A percentile compares a stretch with the other conserved stretches of the same genome.
Evolutionary conservation across 2,888 invertebrate genomes (phyloP).

Genomic region (Alsophila aescularia): DNA sequence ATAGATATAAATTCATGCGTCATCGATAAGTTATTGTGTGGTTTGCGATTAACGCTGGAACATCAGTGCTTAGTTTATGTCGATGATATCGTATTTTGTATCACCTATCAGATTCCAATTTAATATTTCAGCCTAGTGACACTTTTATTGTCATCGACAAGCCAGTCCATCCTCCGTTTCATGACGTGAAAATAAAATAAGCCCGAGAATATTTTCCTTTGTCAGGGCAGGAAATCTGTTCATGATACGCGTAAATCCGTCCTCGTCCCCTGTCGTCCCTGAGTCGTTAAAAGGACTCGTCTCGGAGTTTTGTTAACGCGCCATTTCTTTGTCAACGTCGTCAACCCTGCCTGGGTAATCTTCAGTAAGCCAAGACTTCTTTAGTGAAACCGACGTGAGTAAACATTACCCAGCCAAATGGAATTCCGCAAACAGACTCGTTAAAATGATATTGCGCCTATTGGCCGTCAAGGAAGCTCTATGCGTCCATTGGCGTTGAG

Average conservation of each 20-base stretch:
- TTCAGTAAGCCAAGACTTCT: slow-evolving; percentile 66
- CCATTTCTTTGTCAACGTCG: slow-evolving; percentile 77
- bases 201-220: slow-evolving; percentile 69
- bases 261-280: slow-evolving; percentile 77
- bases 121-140: slow-evolving; percentile 47
- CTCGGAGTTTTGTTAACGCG: slow-evolving; percentile 76
- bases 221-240: slow-evolving; percentile 79
- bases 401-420: slow-evolving; percentile 47
- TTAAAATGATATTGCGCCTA: slow-evolving; percentile 61
- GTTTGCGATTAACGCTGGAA: slow-evolving; percentile 27
- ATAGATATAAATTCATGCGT: slow-evolving; percentile 23
- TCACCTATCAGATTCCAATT: slow-evolving; percentile 32
- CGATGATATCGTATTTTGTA: slow-evolving; percentile 36
- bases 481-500: slow-evolving; percentile 66
- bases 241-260: slow-evolving; percentile 80
- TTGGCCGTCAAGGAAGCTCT: slow-evolving; percentile 56
- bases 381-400: slow-evolving; percentile 39
- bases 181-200: slow-evolving; percentile 65
- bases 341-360: slow-evolving; percentile 71
- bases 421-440: slow-evolving; percentile 56
- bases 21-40: background rate
- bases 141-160: slow-evolving; percentile 51
- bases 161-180: slow-evolving; percentile 48
- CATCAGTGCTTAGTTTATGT: slow-evolving; percentile 38
- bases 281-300: slow-evolving; percentile 77